A percentile compares a stretch with the other conserved stretches of the same genome.
Conservation (phyloP, 2,888 invertebrate genomes). For the Coremacera marginata region DNA sequence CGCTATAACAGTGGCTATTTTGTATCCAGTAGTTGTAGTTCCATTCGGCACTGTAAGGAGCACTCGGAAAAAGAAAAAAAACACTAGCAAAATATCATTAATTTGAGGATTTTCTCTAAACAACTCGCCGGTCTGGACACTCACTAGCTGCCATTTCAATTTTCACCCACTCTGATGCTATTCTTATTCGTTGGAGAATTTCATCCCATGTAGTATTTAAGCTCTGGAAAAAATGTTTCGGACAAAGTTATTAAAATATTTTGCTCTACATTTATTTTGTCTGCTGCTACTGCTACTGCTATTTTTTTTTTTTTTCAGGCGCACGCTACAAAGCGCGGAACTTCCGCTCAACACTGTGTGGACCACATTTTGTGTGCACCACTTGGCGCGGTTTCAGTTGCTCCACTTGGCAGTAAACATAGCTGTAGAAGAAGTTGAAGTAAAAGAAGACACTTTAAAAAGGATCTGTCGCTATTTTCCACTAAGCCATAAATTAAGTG, state of each 20-base stretch:
- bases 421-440: not conserved
- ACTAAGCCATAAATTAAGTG: conserved; percentile 48
- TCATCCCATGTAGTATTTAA: not conserved
- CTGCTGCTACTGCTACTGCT: no score
- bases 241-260: not conserved
- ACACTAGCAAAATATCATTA: not conserved
- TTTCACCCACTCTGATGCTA: not conserved
- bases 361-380: not conserved
- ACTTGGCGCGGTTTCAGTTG: not conserved
- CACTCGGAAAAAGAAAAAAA: not conserved
- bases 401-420: not conserved
- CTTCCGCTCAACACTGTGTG: not conserved
- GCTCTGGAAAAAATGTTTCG: conserved; percentile 9
- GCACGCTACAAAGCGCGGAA: conserved; percentile 6
- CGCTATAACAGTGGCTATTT: not conserved
- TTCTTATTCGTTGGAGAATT: not conserved
- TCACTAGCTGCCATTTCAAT: not conserved
- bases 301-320: not conserved
- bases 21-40: no score
- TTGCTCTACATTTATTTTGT: not conserved
- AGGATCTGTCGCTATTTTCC: conserved; percentile 42
- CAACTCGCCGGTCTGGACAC: not conserved
- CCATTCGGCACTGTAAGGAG: not conserved
- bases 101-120: conserved; percentile 12
- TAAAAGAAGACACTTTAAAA: conserved; percentile 22